Conservation (phyloP, 1,140 invertebrate species). For the Maniola jurtina region DNA sequence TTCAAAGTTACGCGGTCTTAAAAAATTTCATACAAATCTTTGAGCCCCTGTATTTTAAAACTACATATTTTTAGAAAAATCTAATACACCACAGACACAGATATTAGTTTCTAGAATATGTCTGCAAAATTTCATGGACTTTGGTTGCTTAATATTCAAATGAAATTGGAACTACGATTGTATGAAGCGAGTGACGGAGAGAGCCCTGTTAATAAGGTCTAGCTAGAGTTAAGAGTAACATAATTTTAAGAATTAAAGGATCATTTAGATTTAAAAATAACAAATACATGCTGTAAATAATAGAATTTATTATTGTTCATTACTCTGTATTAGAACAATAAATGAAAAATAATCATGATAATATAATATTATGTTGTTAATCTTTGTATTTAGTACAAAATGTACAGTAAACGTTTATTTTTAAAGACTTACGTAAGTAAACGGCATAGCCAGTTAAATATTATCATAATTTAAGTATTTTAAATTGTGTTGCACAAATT, state of each 20-base stretch:
- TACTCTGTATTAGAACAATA: slow-evolving; percentile 21
- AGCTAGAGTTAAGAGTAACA: slow-evolving; percentile 21
- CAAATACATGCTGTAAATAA: slow-evolving; percentile 29
- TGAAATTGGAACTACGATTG: too few species aligned
- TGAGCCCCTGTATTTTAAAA: too few species aligned
- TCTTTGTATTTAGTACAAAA: slow-evolving; percentile 47
- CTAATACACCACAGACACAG: too few species aligned
- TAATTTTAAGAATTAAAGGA: slow-evolving; percentile 29
- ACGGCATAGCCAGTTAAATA: slow-evolving; percentile 42
- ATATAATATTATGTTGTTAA: slow-evolving; percentile 30
- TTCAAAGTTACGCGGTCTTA: too few species aligned
- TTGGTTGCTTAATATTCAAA: too few species aligned
- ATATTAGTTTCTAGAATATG: too few species aligned
- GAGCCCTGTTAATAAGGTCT: too few species aligned
- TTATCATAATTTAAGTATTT: slow-evolving; percentile 42
- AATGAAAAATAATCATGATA: slow-evolving; percentile 25
- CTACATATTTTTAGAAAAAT: too few species aligned
- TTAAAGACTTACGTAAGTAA: slow-evolving; percentile 25
- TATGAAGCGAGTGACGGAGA: too few species aligned
- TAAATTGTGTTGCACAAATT: slow-evolving; percentile 45
- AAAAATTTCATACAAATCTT: too few species aligned
- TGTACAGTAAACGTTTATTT: slow-evolving; percentile 44
- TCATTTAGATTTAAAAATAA: slow-evolving; percentile 21
- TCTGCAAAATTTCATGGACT: too few species aligned
- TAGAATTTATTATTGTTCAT: slow-evolving; percentile 29